Evolutionary conservation across 2,888 invertebrate genomes (phyloP), one percentile per base, ranked within the genome.

Genomic region (Lamellibrachia columna): DNA sequence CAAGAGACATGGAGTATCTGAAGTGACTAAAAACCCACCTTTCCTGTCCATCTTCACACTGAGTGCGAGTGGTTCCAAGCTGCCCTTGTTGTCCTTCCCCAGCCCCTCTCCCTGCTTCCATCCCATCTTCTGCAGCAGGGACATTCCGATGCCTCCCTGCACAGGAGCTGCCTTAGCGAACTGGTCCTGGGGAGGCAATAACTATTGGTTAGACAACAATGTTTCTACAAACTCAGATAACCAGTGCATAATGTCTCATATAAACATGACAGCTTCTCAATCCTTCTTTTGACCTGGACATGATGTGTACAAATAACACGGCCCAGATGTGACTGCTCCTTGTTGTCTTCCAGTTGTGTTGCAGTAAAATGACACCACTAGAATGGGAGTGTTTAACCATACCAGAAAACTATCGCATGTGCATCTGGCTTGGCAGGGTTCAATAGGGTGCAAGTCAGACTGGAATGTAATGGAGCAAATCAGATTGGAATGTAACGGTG

Each of bases 71-170:
- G 99, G 99, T 96, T 98, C 98, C 52, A 98, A 97, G 0, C 98
- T 97, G 0, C 99, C 99, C 92, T 98, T 98, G 96, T 98, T 98
- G 96, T 99, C 98, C 96, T 99, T 99, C 90, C 99, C 99, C 92
- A 99, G 97, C 53, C 99, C 99, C 96, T 98, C 98, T 0, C 99
- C 99, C 0, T 99, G 99, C 94, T 98, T 98, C 99, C 99, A 99
- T 91, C 99, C 99, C 99, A 99, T 99, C 97, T 99, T 99, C 97
- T 99, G 98, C 91, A 99, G 97, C 94, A 99, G 97, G 95, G 98
- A 98, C 98, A 99, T 98, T 52, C 99, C 99, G 98, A 99, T 98
- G 15, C 99, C 99, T 92, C 99, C 98, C 92, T 98, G 98, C 1
- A 99, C 98, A 0, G 99, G 99, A 93, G 98, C 98, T n/a, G 99